Conservation (phyloP, 2,113 vertebrate genomes). For the Picathartes gymnocephalus region DNA sequence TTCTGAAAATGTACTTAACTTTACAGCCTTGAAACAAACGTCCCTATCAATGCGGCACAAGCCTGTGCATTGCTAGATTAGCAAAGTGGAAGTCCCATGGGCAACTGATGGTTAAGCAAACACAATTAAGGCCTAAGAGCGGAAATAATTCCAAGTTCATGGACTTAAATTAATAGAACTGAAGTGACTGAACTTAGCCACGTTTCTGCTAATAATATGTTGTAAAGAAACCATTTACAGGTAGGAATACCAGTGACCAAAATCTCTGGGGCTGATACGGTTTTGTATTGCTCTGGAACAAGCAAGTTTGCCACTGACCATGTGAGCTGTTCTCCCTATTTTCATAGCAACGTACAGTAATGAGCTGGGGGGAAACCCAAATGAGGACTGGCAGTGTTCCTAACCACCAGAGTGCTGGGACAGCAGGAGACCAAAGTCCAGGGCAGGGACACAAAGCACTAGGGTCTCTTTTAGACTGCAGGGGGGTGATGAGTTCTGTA, state of each 20-base stretch:
- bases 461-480: neutral
- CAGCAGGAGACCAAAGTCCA: neutral
- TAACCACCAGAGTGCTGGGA: neutral
- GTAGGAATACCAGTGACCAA: neutral
- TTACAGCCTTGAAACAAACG: neutral
- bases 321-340: neutral
- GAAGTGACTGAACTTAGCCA: neutral
- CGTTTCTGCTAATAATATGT: neutral
- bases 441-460: neutral
- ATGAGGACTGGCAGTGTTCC: neutral
- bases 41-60: neutral
- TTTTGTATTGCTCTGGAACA: neutral
- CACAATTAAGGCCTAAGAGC: neutral
- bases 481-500: fast-evolving
- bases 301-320: fast-evolving
- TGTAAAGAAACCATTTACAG: neutral
- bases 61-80: neutral
- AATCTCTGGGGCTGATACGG: neutral
- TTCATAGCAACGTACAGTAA: neutral
- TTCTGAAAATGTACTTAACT: neutral
- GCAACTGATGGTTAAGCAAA: neutral
- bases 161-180: neutral
- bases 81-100: neutral
- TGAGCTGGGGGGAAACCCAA: neutral
- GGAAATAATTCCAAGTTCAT: neutral